These are phyloP conservation scores for Acrocera orbiculus DNA, from an alignment of 2,888 invertebrate species.

Conservation along the genomic window DNA sequence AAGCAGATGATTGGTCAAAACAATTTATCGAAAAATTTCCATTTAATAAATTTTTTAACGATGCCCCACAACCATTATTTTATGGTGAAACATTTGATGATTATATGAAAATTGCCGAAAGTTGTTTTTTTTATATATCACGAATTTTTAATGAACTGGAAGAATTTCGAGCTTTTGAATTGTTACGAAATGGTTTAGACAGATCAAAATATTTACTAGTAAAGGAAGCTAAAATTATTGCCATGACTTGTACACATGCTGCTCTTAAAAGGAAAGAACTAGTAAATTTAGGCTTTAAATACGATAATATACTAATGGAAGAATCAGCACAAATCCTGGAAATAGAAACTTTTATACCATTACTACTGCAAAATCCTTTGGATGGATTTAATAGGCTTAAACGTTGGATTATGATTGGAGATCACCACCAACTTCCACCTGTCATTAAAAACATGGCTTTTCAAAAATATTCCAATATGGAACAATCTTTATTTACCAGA, in stretches of 20 bases:
- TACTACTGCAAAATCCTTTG: constrained; percentile 94
- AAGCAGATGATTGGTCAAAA: constrained; percentile 17
- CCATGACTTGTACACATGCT: constrained; percentile 99
- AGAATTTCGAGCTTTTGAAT: constrained; percentile 95
- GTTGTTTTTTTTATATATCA: constrained; percentile 87
- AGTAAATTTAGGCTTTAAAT: constrained; percentile 88
- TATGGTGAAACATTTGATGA: constrained; percentile 57
- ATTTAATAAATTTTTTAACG: constrained; percentile 81
- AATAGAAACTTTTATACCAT: constrained; percentile 97
- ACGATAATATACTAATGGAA: constrained; percentile 99
- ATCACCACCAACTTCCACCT: constrained; percentile 96
- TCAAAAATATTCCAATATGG: constrained; percentile 99
- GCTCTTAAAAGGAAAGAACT: constrained; percentile 91
- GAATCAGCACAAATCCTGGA: constrained; percentile 98
- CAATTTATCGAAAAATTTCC: constrained; percentile 71
- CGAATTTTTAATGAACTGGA: constrained; percentile 93
- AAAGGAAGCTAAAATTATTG: constrained; percentile 98
- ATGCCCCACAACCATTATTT: constrained; percentile 86
- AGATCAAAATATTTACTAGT: constrained; percentile 91
- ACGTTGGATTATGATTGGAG: constrained; percentile 99
- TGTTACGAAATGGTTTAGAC: constrained; percentile 86
- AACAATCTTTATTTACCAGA: constrained; percentile 93
- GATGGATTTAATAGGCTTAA: constrained; percentile 91
- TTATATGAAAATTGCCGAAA: constrained; percentile 75
- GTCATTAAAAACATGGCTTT: constrained; percentile 99